Base-by-base conservation (phyloP, 2,113 vertebrate species). In the Hyaena hyaena region DNA sequence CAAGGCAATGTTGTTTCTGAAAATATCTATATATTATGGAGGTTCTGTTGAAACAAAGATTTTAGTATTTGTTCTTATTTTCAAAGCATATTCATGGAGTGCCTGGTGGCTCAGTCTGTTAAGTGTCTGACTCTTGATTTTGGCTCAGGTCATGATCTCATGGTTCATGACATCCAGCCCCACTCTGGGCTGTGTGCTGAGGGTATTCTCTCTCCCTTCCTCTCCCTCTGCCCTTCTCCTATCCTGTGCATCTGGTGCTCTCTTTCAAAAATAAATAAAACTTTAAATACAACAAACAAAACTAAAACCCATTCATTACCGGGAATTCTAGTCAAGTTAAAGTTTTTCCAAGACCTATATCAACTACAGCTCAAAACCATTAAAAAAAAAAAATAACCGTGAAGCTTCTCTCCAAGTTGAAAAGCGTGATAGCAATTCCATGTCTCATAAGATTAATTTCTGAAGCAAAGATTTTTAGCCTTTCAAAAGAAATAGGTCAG, bases 391-490 rank as follows among this genome's bases (percentile, higher is more conserved):
- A 73, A 73, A 73, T 43, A 77, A 45, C 26, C 3, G 10, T 87
- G 35, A 81, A 83, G 10, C 10, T 95, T 86, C 35, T 88, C 7
- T 87, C 7, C 50, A 92, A 58, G 68, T 77, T 88, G 66, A 43
- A 94, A 88, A 43, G 8, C 33, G 0, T 76, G 71, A 33, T 73
- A 91, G 45, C 28, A 94, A 61, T 66, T 92, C 16, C 1, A 35
- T n/a, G 7, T 94, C 24, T 90, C 65, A 24, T n/a, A 77, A 31
- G 28, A 88, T 87, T 87, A 74, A 65, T 95, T 96, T 90, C 63
- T 80, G 23, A 81, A 80, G 50, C 1, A 66, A 83, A 71, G 1
- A 74, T 86, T 55, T 48, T 7, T 15, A 93, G 35, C 0, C 21
- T 88, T 89, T 88, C 35, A 19, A 93, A 93, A 93, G 45, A 92